Conservation (phyloP, 2,797 vertebrate species). For the Leuciscus waleckii region DNA sequence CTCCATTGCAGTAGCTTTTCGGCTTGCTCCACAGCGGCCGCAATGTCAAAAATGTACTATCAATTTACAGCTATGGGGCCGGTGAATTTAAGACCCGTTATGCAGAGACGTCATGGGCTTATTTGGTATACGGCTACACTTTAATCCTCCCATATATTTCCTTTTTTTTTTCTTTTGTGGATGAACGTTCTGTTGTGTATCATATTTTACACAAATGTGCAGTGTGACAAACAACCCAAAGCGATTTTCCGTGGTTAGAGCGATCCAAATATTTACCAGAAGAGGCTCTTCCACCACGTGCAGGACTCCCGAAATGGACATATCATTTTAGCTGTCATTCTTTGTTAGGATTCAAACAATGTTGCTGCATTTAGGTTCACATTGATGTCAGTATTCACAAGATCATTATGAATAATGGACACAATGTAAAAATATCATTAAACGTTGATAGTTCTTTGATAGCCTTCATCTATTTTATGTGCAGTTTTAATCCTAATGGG, state of each 20-base stretch:
- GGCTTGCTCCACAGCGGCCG: constrained; percentile 2
- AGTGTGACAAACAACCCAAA: constrained; percentile 56
- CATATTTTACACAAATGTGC: constrained; percentile 55
- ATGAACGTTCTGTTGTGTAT: constrained; percentile 43
- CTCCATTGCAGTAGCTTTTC: constrained; percentile 29
- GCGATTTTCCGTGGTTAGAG: constrained; percentile 64
- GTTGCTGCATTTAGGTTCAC: background rate
- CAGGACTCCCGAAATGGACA: constrained; percentile 13
- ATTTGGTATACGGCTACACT: constrained; percentile 45
- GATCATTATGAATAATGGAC: background rate
- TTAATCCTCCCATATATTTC: constrained; percentile 40
- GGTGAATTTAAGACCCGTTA: constrained; percentile 7
- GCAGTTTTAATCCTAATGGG: background rate
- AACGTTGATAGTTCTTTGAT: background rate
- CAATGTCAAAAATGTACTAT: constrained; percentile 37
- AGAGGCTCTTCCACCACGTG: constrained; percentile 46
- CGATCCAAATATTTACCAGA: constrained; percentile 60
- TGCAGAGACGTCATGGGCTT: constrained; percentile 20
- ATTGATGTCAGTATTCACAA: background rate
- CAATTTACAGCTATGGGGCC: constrained; percentile 50
- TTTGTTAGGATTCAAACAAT: constrained; percentile 19
- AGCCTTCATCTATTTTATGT: constrained; percentile 1
- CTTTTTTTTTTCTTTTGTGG: constrained; percentile 9
- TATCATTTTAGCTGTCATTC: background rate
- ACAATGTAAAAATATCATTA: background rate